Evolutionary conservation across 2,888 invertebrate genomes (phyloP).

Genomic region (Apamea sordens): DNA sequence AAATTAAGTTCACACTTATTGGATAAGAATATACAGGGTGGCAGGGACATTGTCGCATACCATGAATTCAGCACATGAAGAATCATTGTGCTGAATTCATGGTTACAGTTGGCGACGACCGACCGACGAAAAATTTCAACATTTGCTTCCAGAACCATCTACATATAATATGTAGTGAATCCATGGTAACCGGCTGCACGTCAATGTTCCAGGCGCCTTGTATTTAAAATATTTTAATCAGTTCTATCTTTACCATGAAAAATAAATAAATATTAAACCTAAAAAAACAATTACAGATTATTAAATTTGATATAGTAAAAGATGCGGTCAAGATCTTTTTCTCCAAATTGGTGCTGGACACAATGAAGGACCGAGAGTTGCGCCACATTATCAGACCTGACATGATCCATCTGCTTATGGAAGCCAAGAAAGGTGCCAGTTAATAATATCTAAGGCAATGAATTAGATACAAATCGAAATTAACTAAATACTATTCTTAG

Average conservation of each 20-base stretch:
- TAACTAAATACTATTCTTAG: background rate
- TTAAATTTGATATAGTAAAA: conserved; percentile 68
- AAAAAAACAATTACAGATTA: conserved; percentile 53
- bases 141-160: background rate
- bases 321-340: conserved; percentile 74
- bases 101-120: too few relatives aligned
- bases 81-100: too few relatives aligned
- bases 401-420: conserved; percentile 81
- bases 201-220: background rate
- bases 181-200: background rate
- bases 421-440: conserved; percentile 82
- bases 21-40: background rate
- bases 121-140: too few relatives aligned
- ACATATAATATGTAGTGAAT: background rate
- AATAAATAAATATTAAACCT: background rate
- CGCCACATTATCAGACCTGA: conserved; percentile 84
- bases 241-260: background rate
- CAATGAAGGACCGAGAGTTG: conserved; percentile 81
- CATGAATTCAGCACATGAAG: background rate
- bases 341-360: conserved; percentile 75
- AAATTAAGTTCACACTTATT: conserved; percentile 2
- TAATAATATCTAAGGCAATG: background rate
- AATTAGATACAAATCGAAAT: background rate
- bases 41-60: background rate
- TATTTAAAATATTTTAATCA: background rate